A percentile compares a stretch with the other conserved stretches of the same genome.
phyloP scores from a whole-genome alignment of 2,888 invertebrate species.

The Tetragnatha montana region DNA sequence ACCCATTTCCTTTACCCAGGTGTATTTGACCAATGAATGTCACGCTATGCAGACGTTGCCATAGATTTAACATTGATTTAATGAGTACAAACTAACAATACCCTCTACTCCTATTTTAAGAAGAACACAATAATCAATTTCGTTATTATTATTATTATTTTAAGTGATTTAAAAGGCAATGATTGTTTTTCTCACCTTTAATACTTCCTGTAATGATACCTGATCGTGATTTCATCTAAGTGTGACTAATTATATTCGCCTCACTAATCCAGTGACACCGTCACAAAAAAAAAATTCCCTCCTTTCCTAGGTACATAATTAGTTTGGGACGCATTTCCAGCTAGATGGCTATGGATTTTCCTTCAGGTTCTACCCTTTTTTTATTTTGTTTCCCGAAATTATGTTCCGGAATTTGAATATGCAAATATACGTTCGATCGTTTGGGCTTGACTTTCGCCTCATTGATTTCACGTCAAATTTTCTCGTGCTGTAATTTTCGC shows the following conservation, averaged over 20 bases:
- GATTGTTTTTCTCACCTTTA: too few species aligned
- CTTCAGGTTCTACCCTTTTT: not conserved
- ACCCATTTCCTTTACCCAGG: too few species aligned
- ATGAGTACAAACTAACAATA: too few species aligned
- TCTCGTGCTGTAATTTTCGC: not conserved
- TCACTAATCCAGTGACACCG: not conserved
- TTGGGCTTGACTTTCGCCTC: not conserved
- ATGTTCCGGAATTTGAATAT: slow-evolving; percentile 1
- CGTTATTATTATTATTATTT: too few species aligned
- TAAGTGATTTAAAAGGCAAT: too few species aligned
- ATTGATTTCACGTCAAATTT: not conserved
- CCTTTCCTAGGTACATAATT: not conserved
- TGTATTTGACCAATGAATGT: not conserved
- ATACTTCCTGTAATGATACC: too few species aligned
- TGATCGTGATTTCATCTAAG: too few species aligned
- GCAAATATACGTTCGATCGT: not conserved
- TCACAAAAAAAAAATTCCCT: not conserved
- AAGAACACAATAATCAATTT: too few species aligned
- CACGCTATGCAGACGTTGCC: too few species aligned
- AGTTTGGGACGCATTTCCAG: not conserved
- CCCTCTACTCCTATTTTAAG: too few species aligned
- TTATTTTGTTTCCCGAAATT: not conserved
- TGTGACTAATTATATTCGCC: not conserved
- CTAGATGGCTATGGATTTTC: not conserved
- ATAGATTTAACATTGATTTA: too few species aligned